phyloP scores from a whole-genome alignment of 1,140 invertebrate genomes.

The Brachionus rotundiformis region DNA sequence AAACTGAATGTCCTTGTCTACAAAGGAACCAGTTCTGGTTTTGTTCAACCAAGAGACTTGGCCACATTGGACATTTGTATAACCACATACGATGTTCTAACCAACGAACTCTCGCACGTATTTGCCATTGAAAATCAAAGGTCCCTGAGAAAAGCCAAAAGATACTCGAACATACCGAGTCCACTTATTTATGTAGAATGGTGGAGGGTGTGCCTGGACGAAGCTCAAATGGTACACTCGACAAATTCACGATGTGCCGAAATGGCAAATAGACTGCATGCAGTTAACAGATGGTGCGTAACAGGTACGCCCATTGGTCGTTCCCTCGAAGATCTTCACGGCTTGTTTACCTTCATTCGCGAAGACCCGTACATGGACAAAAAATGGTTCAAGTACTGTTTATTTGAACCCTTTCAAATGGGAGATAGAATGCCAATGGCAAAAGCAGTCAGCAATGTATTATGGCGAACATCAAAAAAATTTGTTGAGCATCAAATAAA shows the following conservation, averaged over 20 bases:
- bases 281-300: conserved; percentile 71
- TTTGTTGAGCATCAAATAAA: conserved; percentile 69
- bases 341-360: conserved; percentile 72
- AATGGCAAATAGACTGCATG: conserved; percentile 70
- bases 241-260: conserved; percentile 64
- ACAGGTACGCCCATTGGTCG: conserved; percentile 42
- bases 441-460: conserved; percentile 67
- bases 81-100: conserved; percentile 72
- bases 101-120: conserved; percentile 66
- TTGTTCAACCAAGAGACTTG: conserved; percentile 71
- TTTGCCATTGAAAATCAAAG: conserved; percentile 57
- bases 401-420: conserved; percentile 68
- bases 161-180: conserved; percentile 67
- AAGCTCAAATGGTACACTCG: conserved; percentile 71
- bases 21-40: conserved; percentile 63
- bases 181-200: conserved; percentile 73
- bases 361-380: conserved; percentile 68
- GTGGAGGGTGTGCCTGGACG: conserved; percentile 75
- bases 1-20: conserved; percentile 17
- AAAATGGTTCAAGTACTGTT: conserved; percentile 68
- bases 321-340: conserved; percentile 69
- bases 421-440: conserved; percentile 65
- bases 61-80: conserved; percentile 74
- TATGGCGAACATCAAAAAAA: conserved; percentile 74
- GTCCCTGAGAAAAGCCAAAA: conserved; percentile 67